phyloP scores from a whole-genome alignment of 2,888 invertebrate genomes.

The Acronicta aceris region DNA sequence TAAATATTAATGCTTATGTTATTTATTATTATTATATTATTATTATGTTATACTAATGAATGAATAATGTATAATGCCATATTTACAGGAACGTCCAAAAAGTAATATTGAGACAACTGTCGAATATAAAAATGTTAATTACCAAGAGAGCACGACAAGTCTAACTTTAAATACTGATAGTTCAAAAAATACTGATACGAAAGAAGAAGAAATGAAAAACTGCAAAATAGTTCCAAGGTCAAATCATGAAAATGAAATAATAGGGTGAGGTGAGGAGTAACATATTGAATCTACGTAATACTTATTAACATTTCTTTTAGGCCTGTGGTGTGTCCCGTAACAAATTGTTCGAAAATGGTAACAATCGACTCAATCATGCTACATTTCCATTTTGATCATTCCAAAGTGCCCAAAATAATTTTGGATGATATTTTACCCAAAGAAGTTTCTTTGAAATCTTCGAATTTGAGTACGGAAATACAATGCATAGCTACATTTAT shows the following conservation, averaged over 20 bases:
- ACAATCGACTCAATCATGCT: conserved; percentile 85
- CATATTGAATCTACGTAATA: too few species aligned
- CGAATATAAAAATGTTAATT: conserved; percentile 58
- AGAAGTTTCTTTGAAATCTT: conserved; percentile 37
- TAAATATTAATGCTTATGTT: neutral
- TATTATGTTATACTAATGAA: too few species aligned
- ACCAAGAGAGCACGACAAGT: conserved; percentile 49
- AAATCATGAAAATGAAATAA: too few species aligned
- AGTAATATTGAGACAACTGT: conserved; percentile 28
- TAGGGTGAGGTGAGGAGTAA: too few species aligned
- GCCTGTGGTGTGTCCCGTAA: conserved; percentile 81
- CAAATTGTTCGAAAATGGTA: conserved; percentile 85
- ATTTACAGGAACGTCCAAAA: conserved; percentile 29
- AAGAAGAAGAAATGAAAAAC: conserved; percentile 5
- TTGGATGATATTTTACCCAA: conserved; percentile 43
- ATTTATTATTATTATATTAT: too few species aligned
- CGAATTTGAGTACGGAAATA: conserved; percentile 46
- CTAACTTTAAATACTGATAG: conserved; percentile 1
- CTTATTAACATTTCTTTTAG: conserved; percentile 45
- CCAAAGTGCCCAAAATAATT: conserved; percentile 74
- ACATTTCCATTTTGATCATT: conserved; percentile 89
- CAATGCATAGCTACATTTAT: conserved; percentile 55
- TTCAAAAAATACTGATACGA: conserved; percentile 4
- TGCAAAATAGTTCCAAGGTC: conserved; percentile 35
- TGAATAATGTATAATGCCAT: neutral